These are phyloP conservation scores for Halcyon chelicuti DNA, from an alignment of 2,797 vertebrate species.

Conservation along the genomic window DNA sequence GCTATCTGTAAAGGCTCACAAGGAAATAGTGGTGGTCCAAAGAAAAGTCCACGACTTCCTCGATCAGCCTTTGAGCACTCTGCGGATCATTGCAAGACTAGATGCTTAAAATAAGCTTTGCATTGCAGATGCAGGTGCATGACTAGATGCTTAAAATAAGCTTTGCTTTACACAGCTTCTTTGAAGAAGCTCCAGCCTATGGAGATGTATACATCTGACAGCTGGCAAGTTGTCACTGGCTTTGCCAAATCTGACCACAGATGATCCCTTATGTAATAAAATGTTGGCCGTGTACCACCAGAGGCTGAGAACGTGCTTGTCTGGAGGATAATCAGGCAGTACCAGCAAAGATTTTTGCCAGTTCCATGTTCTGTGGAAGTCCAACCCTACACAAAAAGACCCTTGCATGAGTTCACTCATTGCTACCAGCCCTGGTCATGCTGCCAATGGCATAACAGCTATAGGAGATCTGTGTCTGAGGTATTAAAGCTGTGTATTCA, in stretches of 20 bases:
- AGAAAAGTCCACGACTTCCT: background rate
- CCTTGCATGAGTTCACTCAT: background rate
- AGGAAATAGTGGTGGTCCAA: background rate
- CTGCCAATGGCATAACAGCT: background rate
- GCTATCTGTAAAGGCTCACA: background rate
- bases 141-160: background rate
- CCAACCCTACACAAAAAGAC: background rate
- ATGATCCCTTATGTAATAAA: background rate
- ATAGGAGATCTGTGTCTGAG: background rate
- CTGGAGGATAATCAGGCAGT: background rate
- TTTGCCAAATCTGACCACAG: slow-evolving; percentile 6
- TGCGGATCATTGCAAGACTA: background rate
- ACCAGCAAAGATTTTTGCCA: background rate
- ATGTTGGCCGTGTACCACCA: background rate
- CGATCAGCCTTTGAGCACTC: background rate
- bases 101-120: background rate
- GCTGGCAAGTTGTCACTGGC: background rate
- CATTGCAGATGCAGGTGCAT: too few relatives aligned
- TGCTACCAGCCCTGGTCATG: background rate
- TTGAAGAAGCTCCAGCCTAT: background rate
- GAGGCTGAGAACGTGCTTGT: background rate
- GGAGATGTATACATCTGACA: background rate
- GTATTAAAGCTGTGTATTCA: background rate
- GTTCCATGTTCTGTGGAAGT: background rate
- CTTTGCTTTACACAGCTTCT: background rate